Percentiles rank a stretch among this genome's conserved stretches.
Conservation (phyloP, 2,888 invertebrate genomes). For the Tachina lurida region DNA sequence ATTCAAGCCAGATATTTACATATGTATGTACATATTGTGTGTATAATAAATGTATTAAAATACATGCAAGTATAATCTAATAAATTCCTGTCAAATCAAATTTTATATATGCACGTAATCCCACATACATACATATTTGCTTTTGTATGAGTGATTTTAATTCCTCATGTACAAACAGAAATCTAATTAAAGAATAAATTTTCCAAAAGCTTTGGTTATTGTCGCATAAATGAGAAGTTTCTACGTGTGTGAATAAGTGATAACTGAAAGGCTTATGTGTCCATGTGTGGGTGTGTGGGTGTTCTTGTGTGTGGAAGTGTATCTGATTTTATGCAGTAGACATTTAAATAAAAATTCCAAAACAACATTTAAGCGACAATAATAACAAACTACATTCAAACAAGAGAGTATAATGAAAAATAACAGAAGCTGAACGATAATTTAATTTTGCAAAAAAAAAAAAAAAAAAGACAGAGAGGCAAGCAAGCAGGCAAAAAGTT, state of each 20-base stretch:
- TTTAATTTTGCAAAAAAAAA: constrained; percentile 14
- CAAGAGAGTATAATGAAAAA: constrained; percentile 12
- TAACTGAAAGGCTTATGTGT: neutral
- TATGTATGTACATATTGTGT: too few relatives aligned
- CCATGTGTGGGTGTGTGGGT: neutral
- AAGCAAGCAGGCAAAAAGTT: neutral
- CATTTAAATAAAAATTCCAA: constrained; percentile 6
- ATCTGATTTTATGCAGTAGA: constrained; percentile 12
- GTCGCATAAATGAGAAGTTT: neutral
- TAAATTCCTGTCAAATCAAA: constrained; percentile 25
- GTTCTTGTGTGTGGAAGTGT: neutral
- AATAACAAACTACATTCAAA: constrained; percentile 16
- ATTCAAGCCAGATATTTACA: too few relatives aligned
- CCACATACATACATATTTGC: neutral
- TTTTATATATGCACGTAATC: neutral
- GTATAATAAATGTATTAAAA: constrained; percentile 4
- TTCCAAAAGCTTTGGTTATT: constrained; percentile 22
- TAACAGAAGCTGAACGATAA: constrained; percentile 32
- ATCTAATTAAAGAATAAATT: constrained; percentile 53
- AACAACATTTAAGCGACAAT: constrained; percentile 10
- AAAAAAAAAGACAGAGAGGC: too few relatives aligned
- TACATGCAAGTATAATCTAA: constrained; percentile 15
- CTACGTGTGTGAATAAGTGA: neutral
- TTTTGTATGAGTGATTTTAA: constrained; percentile 27
- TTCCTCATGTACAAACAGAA: constrained; percentile 31